These are phyloP conservation scores for Mamestra configurata DNA, from an alignment of 1,140 invertebrate species.

Conservation along the genomic window DNA sequence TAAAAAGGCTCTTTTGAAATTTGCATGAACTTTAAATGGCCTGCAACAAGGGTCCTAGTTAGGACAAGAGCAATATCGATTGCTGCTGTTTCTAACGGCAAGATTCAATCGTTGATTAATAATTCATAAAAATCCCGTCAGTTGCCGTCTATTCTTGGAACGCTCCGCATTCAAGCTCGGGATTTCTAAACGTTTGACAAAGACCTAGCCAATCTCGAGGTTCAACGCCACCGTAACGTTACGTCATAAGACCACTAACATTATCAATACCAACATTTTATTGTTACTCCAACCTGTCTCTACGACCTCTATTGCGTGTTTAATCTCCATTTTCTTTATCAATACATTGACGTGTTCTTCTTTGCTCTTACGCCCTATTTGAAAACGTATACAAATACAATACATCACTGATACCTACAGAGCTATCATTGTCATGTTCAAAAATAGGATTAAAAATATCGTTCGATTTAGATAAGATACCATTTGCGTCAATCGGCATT, in stretches of 20 bases:
- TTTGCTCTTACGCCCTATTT: background rate
- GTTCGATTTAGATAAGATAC: conserved; percentile 43
- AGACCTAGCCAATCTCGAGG: conserved; percentile 12
- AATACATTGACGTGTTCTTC: conserved; percentile 26
- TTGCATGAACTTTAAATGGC: too few relatives aligned
- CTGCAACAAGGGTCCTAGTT: too few relatives aligned
- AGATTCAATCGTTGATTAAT: background rate
- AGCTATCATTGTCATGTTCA: conserved; percentile 42
- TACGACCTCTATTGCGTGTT: conserved; percentile 38
- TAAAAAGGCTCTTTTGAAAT: too few relatives aligned
- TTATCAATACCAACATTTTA: conserved; percentile 13
- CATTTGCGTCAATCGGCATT: conserved; percentile 36
- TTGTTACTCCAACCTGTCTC: background rate
- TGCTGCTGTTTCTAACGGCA: too few relatives aligned
- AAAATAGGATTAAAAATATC: conserved; percentile 32
- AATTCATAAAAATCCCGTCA: background rate
- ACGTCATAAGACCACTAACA: conserved; percentile 15
- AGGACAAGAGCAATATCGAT: too few relatives aligned
- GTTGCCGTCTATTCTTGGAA: background rate
- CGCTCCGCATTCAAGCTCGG: background rate
- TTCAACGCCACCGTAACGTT: conserved; percentile 18
- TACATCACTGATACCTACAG: conserved; percentile 29
- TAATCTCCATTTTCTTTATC: conserved; percentile 27
- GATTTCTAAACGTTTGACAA: background rate
- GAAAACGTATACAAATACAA: conserved; percentile 6